Conservation (phyloP, 2,888 invertebrate species). For the Clanis bilineata region DNA sequence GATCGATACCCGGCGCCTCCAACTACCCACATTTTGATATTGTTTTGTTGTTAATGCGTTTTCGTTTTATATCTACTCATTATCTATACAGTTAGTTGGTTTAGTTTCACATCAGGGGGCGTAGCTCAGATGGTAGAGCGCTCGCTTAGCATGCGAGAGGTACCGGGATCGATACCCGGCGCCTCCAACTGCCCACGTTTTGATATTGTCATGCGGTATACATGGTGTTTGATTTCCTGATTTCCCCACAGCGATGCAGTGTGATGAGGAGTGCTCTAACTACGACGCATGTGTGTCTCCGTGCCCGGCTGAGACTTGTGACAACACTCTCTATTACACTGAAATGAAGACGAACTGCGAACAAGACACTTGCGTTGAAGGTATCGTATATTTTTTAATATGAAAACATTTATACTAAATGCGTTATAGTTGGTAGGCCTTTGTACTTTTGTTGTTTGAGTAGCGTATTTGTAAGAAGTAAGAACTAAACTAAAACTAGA, state of each 20-base stretch:
- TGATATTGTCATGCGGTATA: not conserved
- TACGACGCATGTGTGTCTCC: constrained; percentile 92
- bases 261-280: constrained; percentile 89
- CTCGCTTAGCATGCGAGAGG: constrained; percentile 83
- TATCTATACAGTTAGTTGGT: no score
- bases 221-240: not conserved
- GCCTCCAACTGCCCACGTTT: constrained; percentile 40
- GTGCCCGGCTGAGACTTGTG: constrained; percentile 93
- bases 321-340: constrained; percentile 86
- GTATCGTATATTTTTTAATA: no score
- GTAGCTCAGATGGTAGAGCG: constrained; percentile 83
- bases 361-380: constrained; percentile 91
- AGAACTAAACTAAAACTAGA: no score
- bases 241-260: constrained; percentile 88
- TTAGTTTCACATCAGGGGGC: constrained; percentile 56
- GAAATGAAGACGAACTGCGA: constrained; percentile 85
- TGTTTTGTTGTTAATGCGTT: no score
- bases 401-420: no score
- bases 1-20: constrained; percentile 82
- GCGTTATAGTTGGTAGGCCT: no score
- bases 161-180: constrained; percentile 68
- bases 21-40: constrained; percentile 31
- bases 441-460: no score
- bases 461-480: no score
- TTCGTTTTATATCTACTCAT: no score